phyloP scores from a whole-genome alignment of 2,113 vertebrate genomes.

The Syngnathus floridae region DNA sequence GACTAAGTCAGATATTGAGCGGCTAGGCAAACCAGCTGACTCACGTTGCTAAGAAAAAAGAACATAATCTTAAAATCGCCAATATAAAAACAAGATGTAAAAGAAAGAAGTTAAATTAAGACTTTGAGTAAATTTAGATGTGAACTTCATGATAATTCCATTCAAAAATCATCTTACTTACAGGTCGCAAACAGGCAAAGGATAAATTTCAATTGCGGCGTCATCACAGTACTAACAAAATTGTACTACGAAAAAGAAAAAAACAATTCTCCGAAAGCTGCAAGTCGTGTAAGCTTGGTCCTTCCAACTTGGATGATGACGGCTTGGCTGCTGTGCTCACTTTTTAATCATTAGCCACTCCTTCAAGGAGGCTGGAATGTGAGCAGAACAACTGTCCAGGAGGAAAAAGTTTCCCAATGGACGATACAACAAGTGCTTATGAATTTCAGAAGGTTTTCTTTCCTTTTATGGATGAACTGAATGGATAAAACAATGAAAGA shows the following conservation, averaged over 20 bases:
- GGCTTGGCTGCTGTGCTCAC: background rate
- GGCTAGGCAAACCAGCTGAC: background rate
- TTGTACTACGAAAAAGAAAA: background rate
- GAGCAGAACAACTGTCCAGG: slow-evolving; percentile 3
- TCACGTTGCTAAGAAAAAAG: too few relatives aligned
- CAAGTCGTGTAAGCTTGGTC: background rate
- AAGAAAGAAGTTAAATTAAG: background rate
- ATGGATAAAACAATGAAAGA: too few relatives aligned
- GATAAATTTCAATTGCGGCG: slow-evolving; percentile 2
- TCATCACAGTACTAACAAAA: slow-evolving; percentile 22
- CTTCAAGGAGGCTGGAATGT: slow-evolving; percentile 12
- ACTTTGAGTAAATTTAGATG: too few relatives aligned
- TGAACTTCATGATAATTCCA: background rate
- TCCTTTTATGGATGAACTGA: too few relatives aligned
- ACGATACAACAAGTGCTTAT: too few relatives aligned
- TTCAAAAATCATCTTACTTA: slow-evolving; percentile 24
- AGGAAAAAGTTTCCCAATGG: too few relatives aligned
- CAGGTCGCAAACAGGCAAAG: slow-evolving; percentile 18
- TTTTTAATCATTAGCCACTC: slow-evolving; percentile 51
- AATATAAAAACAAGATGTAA: background rate
- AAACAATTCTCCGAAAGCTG: background rate
- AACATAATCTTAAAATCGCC: too few relatives aligned
- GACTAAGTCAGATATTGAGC: background rate
- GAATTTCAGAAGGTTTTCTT: too few relatives aligned
- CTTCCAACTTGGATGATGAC: slow-evolving; percentile 6